A percentile compares a stretch with the other conserved stretches of the same genome.
phyloP scores from a whole-genome alignment of 2,113 vertebrate species.

The Lophura nycthemera region DNA sequence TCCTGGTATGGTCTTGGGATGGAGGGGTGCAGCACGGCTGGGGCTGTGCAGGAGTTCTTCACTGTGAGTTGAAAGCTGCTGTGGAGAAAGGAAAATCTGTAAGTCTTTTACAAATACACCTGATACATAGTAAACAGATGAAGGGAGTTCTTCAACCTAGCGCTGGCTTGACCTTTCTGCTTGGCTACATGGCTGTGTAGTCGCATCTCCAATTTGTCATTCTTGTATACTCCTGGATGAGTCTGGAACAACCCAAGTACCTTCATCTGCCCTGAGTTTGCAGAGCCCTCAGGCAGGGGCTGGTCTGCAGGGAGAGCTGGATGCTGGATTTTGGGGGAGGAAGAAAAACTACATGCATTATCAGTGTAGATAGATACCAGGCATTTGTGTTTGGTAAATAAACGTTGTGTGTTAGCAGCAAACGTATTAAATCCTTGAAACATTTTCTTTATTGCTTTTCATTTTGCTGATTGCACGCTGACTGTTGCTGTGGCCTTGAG shows the following conservation, averaged over 20 bases:
- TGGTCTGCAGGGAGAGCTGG: neutral
- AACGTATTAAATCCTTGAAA: constrained; percentile 35
- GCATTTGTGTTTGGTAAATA: neutral
- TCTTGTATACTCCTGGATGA: neutral
- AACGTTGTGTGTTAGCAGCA: neutral
- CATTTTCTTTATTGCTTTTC: constrained; percentile 51
- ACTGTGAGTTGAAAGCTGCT: rapidly evolving
- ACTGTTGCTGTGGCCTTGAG: constrained; percentile 28
- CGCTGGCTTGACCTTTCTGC: neutral
- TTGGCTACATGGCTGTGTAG: neutral
- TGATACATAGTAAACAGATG: neutral
- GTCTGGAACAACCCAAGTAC: neutral
- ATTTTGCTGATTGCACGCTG: constrained; percentile 52
- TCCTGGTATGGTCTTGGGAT: neutral
- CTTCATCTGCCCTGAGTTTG: neutral
- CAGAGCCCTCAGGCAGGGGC: neutral
- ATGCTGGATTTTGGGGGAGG: neutral
- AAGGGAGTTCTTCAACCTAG: neutral
- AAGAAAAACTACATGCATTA: neutral
- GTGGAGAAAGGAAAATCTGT: neutral
- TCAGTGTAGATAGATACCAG: constrained; percentile 7
- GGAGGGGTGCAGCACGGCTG: neutral
- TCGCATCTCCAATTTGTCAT: rapidly evolving
- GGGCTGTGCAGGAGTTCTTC: rapidly evolving
- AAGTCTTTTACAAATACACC: neutral